phyloP scores from a whole-genome alignment of 2,888 invertebrate species.

The Drosophila vallismaia region DNA sequence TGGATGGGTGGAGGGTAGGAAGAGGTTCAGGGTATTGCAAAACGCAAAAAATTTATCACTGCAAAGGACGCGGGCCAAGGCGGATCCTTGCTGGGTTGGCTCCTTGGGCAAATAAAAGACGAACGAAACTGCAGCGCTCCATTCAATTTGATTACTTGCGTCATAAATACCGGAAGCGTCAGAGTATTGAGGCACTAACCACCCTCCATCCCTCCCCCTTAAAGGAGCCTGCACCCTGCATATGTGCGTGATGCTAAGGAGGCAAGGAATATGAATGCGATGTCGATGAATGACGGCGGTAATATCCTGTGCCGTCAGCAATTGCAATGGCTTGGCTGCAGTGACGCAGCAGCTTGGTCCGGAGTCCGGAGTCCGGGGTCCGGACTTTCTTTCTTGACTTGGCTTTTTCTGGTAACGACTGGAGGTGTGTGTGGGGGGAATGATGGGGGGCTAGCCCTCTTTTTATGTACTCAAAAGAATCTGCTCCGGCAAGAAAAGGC shows the following conservation, averaged over 20 bases:
- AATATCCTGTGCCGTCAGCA: constrained; percentile 75
- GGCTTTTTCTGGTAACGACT: constrained; percentile 17
- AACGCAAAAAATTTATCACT: constrained; percentile 70
- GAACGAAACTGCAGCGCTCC: constrained; percentile 72
- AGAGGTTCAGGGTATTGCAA: constrained; percentile 1
- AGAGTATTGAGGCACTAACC: constrained; percentile 74
- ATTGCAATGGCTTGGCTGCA: constrained; percentile 56
- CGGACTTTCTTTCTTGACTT: constrained; percentile 25
- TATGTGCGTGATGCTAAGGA: constrained; percentile 63
- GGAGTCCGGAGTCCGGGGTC: constrained; percentile 23
- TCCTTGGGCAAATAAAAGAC: constrained; percentile 69
- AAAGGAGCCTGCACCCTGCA: constrained; percentile 5
- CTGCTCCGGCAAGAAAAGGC: constrained; percentile 71
- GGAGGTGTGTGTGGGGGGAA: constrained; percentile 1
- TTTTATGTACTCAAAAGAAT: constrained; percentile 76
- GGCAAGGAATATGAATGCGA: constrained; percentile 55
- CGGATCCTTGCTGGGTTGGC: constrained; percentile 31
- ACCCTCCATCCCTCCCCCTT: background rate
- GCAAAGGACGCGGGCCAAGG: constrained; percentile 28
- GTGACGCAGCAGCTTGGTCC: constrained; percentile 69
- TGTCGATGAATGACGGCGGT: constrained; percentile 76
- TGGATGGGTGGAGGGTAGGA: constrained; percentile 2
- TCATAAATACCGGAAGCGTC: constrained; percentile 79
- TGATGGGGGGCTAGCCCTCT: constrained; percentile 19
- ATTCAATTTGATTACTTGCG: constrained; percentile 80